These are phyloP conservation scores for Bursaphelenchus mucronatus DNA, from an alignment of 1,140 invertebrate genomes.

Conservation along the genomic window DNA sequence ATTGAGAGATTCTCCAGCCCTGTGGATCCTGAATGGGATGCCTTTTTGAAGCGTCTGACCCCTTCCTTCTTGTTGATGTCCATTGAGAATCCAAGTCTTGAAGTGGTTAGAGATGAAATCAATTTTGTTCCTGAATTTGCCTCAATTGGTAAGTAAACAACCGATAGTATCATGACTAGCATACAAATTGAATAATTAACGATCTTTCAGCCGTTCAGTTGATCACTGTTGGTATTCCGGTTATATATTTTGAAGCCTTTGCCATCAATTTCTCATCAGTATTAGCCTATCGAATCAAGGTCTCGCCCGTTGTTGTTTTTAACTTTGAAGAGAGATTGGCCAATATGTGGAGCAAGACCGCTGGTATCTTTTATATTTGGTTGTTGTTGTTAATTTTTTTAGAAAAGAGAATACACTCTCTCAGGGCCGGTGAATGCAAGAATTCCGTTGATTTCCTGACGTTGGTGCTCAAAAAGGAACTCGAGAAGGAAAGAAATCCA, in stretches of 20 bases:
- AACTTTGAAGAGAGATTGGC: slow-evolving; percentile 32
- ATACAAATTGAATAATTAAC: slow-evolving; percentile 29
- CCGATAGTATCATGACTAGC: too few relatives aligned
- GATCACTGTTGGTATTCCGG: slow-evolving; percentile 42
- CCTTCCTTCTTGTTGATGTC: slow-evolving; percentile 56
- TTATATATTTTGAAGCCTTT: slow-evolving; percentile 50
- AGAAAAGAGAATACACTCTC: slow-evolving; percentile 12
- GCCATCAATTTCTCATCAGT: slow-evolving; percentile 48
- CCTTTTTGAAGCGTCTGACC: slow-evolving; percentile 51
- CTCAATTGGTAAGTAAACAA: slow-evolving; percentile 35
- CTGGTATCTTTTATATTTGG: neutral
- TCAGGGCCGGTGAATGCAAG: slow-evolving; percentile 29
- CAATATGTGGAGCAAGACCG: slow-evolving; percentile 24
- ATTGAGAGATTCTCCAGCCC: slow-evolving; percentile 50
- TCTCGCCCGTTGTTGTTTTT: slow-evolving; percentile 30
- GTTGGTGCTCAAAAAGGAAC: slow-evolving; percentile 25
- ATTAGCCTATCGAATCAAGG: slow-evolving; percentile 37
- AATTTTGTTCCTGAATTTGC: slow-evolving; percentile 35
- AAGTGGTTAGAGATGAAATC: slow-evolving; percentile 34
- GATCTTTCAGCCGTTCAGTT: slow-evolving; percentile 49
- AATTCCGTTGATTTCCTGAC: slow-evolving; percentile 41
- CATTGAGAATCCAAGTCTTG: slow-evolving; percentile 39
- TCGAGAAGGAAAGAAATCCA: slow-evolving; percentile 30
- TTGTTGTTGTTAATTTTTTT: neutral
- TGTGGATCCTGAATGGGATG: slow-evolving; percentile 47